Conservation (phyloP, 2,888 invertebrate genomes). For the Carabus problematicus region DNA sequence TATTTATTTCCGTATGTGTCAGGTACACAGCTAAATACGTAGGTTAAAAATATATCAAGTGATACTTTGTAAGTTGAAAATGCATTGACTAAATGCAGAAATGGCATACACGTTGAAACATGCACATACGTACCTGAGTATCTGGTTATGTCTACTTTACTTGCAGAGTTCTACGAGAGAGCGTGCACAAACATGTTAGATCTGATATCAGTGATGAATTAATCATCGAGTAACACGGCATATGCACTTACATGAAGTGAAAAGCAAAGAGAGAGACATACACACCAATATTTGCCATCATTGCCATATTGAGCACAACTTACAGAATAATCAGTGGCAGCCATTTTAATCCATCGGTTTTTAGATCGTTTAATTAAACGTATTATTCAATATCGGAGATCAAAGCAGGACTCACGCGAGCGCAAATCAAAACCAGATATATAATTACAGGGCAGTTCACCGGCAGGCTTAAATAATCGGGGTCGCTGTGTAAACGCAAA, state of each 20-base stretch:
- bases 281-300: no score
- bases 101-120: no score
- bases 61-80: no score
- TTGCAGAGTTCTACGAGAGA: background rate
- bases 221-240: constrained; percentile 22
- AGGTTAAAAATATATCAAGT: no score
- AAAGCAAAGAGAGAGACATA: no score
- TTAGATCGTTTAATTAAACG: constrained; percentile 35
- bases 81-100: no score
- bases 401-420: constrained; percentile 19
- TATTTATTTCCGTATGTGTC: no score
- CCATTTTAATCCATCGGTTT: background rate
- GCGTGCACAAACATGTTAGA: constrained; percentile 3
- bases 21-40: no score
- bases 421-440: constrained; percentile 31
- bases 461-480: background rate
- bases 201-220: constrained; percentile 30
- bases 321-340: no score
- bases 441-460: constrained; percentile 6
- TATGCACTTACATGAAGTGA: constrained; percentile 6
- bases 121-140: no score
- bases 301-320: no score
- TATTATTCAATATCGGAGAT: constrained; percentile 40
- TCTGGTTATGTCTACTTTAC: no score
- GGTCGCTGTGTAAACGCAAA: background rate